Evolutionary conservation across 1,140 invertebrate species (phyloP).

Genomic region (Zelostemma sp.): DNA sequence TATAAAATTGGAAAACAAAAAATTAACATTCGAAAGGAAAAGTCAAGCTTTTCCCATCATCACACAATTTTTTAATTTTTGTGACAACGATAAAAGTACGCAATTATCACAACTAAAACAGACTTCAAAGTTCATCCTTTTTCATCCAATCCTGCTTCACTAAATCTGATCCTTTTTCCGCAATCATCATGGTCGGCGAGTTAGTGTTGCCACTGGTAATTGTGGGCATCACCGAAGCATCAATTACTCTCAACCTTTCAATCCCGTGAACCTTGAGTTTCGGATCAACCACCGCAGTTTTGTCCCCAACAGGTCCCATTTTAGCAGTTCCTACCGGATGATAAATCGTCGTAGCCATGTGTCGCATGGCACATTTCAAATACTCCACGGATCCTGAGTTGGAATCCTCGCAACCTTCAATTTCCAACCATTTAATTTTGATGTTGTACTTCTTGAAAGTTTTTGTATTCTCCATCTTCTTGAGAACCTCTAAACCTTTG

Average conservation of each 20-base stretch:
- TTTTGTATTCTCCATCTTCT: constrained; percentile 42
- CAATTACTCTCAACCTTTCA: constrained; percentile 79
- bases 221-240: constrained; percentile 83
- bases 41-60: too few relatives aligned
- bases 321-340: constrained; percentile 68
- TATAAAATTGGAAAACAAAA: too few relatives aligned
- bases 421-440: too few relatives aligned
- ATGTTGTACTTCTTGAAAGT: constrained; percentile 51
- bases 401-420: constrained; percentile 41
- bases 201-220: constrained; percentile 86
- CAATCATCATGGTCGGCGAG: constrained; percentile 89
- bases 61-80: too few relatives aligned
- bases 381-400: constrained; percentile 63
- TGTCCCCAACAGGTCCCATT: constrained; percentile 70
- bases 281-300: constrained; percentile 80
- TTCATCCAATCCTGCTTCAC: constrained; percentile 81
- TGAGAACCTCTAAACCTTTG: constrained; percentile 42
- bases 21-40: too few relatives aligned
- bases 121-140: constrained; percentile 40
- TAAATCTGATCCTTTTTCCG: constrained; percentile 87
- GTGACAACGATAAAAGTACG: too few relatives aligned
- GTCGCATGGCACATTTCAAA: constrained; percentile 69
- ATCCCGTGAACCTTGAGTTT: constrained; percentile 80
- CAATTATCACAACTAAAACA: too few relatives aligned
- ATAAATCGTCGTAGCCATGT: constrained; percentile 66